Percentiles rank a stretch among this genome's conserved stretches.
phyloP scores from a whole-genome alignment of 30 jellyfish, hydroid and myxozoan genomes.

The Sanderia malayensis region DNA sequence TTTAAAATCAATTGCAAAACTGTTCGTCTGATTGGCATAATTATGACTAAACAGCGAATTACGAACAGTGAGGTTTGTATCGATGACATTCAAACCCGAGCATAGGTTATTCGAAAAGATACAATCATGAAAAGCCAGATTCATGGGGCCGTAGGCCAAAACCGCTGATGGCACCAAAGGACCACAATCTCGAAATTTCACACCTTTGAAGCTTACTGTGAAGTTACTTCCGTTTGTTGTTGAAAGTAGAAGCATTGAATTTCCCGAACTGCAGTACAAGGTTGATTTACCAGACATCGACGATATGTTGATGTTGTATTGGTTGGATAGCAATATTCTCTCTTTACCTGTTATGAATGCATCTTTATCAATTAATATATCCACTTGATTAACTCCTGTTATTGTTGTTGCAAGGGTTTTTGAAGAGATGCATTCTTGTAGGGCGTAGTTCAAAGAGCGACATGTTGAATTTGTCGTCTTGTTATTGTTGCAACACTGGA shows the following conservation, averaged over 20 bases:
- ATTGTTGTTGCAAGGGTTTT: background rate
- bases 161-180: conserved; percentile 44
- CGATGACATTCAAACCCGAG: conserved; percentile 58
- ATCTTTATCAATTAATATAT: conserved; percentile 3
- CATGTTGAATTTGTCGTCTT: background rate
- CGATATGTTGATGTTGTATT: conserved; percentile 5
- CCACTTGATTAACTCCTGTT: background rate
- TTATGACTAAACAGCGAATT: conserved; percentile 21
- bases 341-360: background rate
- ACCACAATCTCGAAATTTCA: conserved; percentile 31
- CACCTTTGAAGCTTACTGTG: background rate
- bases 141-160: conserved; percentile 28
- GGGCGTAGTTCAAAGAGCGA: conserved; percentile 2
- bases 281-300: background rate
- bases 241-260: background rate
- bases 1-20: conserved; percentile 27
- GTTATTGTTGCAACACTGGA: background rate
- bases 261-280: background rate
- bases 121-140: conserved; percentile 35
- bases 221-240: conserved; percentile 8
- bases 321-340: conserved; percentile 2
- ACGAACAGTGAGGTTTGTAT: conserved; percentile 13
- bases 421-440: background rate
- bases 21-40: conserved; percentile 49
- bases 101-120: conserved; percentile 36